Conservation (phyloP, 1,140 invertebrate genomes). For the Anthonomus grandis region DNA sequence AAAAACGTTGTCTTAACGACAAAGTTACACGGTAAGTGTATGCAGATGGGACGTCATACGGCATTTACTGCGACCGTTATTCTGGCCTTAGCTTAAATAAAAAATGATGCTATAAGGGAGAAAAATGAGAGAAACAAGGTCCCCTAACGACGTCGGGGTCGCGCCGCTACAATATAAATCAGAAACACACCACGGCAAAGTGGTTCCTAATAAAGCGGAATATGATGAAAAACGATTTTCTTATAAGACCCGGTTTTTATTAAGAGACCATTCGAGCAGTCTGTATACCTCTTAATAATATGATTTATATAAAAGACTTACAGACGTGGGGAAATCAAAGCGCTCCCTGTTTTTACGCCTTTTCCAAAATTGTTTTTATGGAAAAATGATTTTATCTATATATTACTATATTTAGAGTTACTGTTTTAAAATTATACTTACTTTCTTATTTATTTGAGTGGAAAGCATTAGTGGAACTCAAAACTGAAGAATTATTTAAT, state of each 20-base stretch:
- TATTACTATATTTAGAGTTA: no score
- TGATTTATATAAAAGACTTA: no score
- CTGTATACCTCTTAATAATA: no score
- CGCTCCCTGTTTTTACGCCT: no score
- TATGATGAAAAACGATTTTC: conserved; percentile 14
- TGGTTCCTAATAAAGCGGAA: conserved; percentile 19
- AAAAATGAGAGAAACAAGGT: conserved; percentile 20
- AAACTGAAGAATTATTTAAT: no score
- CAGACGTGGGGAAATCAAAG: no score
- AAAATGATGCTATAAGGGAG: conserved; percentile 14
- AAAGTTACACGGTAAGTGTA: neutral
- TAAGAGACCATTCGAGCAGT: conserved; percentile 6
- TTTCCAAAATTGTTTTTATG: no score
- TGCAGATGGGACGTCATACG: neutral
- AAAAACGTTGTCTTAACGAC: neutral
- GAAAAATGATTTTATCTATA: no score
- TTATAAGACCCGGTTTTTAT: conserved; percentile 16
- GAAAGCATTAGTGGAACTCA: no score
- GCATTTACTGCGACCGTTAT: neutral
- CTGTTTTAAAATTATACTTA: no score
- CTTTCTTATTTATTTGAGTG: no score
- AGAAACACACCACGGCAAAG: conserved; percentile 20
- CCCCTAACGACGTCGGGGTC: conserved; percentile 2
- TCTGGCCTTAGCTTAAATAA: conserved; percentile 15
- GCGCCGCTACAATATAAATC: conserved; percentile 21